Evolutionary conservation across 2,888 invertebrate species (phyloP), one percentile per base, ranked within the genome.

Genomic region (Chrysotoxum bicinctum): DNA sequence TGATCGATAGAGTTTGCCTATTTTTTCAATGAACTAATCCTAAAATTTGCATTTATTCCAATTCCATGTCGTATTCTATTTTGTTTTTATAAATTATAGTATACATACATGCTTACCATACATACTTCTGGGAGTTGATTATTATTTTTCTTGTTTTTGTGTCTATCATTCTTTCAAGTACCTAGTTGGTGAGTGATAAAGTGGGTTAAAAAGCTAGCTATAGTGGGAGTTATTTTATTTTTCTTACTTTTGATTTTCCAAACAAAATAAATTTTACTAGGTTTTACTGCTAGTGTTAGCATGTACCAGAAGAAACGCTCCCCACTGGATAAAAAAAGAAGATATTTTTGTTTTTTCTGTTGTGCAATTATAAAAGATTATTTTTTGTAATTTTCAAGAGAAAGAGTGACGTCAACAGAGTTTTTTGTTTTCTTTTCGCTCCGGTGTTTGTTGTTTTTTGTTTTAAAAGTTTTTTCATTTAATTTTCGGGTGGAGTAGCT

Each of bases 331-430:
- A n/a, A n/a, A n/a, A 4, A 40, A 40, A 16, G 7, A 62, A 3
- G 40, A 70, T 74, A 64, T 54, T 69, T 69, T 72, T 21, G 14
- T 70, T 64, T 79, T 30, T 12, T n/a, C 16, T 30, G 26, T 45
- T 70, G 64, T 79, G 79, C 79, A 84, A 70, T 75, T 62, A 32
- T 43, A 26, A 66, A 52, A 60, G 45, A 66, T 68, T 52, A 8
- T 62, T 79, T 69, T 56, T 64, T 43, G 37, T 70, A 43, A 74
- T 83, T 84, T 75, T n/a, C 12, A 19, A 75, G 70, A 66, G 35
- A 21, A 48, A 30, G 26, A 75, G 74, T 84, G 84, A 84, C 84
- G 84, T 84, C 84, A 84, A 60, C 70, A 19, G 2, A 19, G 45
- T 19, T 43, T 60, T 26, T 58, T 37, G 21, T n/a, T 40, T 60